Evolutionary conservation across 2,113 vertebrate species (phyloP).

Genomic region (Corythaixoides concolor): DNA sequence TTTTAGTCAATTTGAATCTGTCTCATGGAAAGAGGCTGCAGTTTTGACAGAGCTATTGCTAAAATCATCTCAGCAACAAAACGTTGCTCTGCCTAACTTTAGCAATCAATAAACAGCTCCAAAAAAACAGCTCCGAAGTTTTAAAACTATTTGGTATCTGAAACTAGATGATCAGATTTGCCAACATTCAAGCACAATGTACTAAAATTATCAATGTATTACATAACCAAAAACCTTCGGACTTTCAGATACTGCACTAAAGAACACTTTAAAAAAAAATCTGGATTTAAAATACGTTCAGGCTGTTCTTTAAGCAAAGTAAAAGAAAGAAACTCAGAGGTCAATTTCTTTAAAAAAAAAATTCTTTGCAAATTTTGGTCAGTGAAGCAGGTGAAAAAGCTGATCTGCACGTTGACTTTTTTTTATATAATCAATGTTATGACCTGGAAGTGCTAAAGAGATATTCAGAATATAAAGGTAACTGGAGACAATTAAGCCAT

Average conservation of each 20-base stretch:
- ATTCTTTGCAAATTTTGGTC: not conserved
- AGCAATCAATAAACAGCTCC: not conserved
- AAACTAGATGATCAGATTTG: not conserved
- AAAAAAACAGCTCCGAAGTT: not conserved
- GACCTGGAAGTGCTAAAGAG: not conserved
- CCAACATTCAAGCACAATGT: not conserved
- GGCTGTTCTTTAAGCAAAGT: not conserved
- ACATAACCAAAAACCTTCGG: not conserved
- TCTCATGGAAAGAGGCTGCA: not conserved
- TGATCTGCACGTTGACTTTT: not conserved
- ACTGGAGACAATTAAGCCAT: constrained; percentile 39
- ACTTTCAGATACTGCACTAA: not conserved
- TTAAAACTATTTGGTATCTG: not conserved
- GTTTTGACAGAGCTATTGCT: not conserved
- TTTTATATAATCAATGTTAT: not conserved
- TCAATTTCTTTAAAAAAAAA: not conserved
- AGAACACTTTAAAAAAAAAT: not conserved
- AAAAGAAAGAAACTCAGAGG: not conserved
- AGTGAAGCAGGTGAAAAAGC: not conserved
- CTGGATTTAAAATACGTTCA: not conserved
- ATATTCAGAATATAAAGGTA: constrained; percentile 18
- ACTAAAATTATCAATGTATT: not conserved
- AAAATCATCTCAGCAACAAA: not conserved
- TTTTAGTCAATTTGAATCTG: not conserved
- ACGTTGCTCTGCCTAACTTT: not conserved